Percentiles rank a stretch among this genome's conserved stretches.
phyloP scores from a whole-genome alignment of 2,113 vertebrate genomes.

The Malaclemys terrapin region DNA sequence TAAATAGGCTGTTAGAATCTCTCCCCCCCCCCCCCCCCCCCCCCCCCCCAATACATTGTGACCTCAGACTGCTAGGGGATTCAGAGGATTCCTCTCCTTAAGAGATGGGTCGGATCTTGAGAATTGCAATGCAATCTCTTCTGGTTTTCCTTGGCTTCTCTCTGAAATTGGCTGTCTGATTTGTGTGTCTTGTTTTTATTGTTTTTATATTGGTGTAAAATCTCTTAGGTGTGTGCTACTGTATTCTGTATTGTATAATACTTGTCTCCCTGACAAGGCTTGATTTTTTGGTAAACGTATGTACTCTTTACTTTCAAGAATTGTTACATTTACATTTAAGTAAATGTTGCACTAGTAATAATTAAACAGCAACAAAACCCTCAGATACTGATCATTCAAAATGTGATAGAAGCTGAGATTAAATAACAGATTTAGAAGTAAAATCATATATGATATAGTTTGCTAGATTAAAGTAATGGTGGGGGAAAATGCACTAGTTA shows the following conservation, averaged over 20 bases:
- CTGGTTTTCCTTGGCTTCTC: neutral
- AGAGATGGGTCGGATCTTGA: neutral
- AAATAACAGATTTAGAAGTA: accelerated
- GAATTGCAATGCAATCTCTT: neutral
- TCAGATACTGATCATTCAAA: neutral
- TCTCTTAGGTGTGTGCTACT: neutral
- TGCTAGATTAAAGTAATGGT: neutral
- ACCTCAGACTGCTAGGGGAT: neutral
- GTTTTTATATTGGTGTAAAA: neutral
- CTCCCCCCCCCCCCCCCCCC: too few species aligned
- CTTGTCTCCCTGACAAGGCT: neutral
- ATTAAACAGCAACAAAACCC: neutral
- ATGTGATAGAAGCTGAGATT: neutral
- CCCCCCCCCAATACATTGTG: neutral
- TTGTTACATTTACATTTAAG: neutral
- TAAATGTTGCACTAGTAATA: neutral
- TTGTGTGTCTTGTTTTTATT: neutral
- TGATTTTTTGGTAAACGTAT: neutral
- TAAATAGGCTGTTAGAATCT: neutral
- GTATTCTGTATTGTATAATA: neutral
- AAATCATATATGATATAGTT: neutral
- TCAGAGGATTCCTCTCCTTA: neutral
- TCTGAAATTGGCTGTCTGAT: neutral
- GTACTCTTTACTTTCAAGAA: neutral
- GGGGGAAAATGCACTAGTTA: neutral